Evolutionary conservation across 2,113 vertebrate species (phyloP), one percentile per base, ranked within the genome.

Genomic region (Brachypodius melanocephalos): DNA sequence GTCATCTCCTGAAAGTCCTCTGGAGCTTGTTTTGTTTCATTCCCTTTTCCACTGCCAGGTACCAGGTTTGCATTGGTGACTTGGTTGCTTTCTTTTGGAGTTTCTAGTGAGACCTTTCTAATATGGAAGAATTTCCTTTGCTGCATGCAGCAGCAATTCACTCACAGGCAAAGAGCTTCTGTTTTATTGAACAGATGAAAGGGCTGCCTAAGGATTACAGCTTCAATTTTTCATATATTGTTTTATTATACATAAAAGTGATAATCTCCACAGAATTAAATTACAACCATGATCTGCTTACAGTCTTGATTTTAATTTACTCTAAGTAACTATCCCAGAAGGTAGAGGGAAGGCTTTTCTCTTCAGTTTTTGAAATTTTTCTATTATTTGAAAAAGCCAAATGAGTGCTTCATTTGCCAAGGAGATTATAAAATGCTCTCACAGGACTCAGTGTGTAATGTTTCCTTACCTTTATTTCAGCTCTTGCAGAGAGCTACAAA

Each of bases 161-260:
- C 71, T 89, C 66, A 20, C 14, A 80, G 71, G 69, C 75, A 83
- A 93, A 91, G 38, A 58, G 14, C 63, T 92, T 73, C 85, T 42
- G 15, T 88, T 94, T 72, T 65, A 95, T 91, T 88, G 78, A 93
- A 74, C 46, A 90, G 92, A 94, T 86, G 85, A 95, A 95, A 95
- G 63, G 38, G 59, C 46, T 96, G 79, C 72, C 85, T 71, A 94
- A 96, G 93, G 91, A 97, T 94, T 91, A 93, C 1, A 0, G 59
- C 77, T 90, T 95, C 88, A 91, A 83, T 74, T 88, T 91, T 94
- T 95, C 85, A 89, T 90, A 80, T 82, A 89, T 95, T 95, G 89
- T 93, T 96, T 96, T 94, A 93, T 94, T 96, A 93, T 85, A 93
- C 89, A 93, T 93, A 92, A 96, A 96, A 96, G 71, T 69, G 29